Evolutionary conservation across 64 coral and sea anemone species (phyloP), one percentile per base, ranked within the genome.

Genomic region (Montipora efflorescens): DNA sequence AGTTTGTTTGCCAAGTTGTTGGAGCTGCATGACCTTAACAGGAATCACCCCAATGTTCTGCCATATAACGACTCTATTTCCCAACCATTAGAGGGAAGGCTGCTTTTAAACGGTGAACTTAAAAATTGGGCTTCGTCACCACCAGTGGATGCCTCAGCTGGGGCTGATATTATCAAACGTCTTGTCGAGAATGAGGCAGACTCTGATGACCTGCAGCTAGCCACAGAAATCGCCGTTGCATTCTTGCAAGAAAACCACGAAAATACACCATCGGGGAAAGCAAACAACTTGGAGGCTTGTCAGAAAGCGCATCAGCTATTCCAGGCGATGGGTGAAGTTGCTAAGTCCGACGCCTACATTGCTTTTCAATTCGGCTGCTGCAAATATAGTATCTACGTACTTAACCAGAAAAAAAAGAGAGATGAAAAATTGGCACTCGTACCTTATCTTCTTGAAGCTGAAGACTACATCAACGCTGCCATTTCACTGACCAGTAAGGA

Each of bases 311-410:
- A 94, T 44, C 67, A 94, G 58, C 67, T 94, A 16, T 90, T 84
- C 75, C 87, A 90, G 76, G 93, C 87, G 58, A 55, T 94, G 93
- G 93, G 93, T n/a, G 4, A 61, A 2, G 83, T 75, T 20, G 67
- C 55, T 22, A 45, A 84, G 1, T 84, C 93, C 15, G 78, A 88
- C 12, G 87, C 69, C 8, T 90, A 50, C 5, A 45, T 94, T 62
- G 67, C 93, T 84, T 94, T 90, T 44, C 79, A 90, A 9, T 94
- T 69, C 62, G 88, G 87, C 19, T 77, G 67, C 50, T 94, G 93
- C 67, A 90, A 90, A 55, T 90, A 83, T 19, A 84, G 66, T 62
- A 48, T 94, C 16, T 94, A 20, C 46, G 3, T 4, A 20, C 21
- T 59, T 8, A 90, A 80, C 51, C 75, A 76, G 46, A 18, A 25